Evolutionary conservation across 2,888 invertebrate genomes (phyloP).

Genomic region (Oligia strigilis): DNA sequence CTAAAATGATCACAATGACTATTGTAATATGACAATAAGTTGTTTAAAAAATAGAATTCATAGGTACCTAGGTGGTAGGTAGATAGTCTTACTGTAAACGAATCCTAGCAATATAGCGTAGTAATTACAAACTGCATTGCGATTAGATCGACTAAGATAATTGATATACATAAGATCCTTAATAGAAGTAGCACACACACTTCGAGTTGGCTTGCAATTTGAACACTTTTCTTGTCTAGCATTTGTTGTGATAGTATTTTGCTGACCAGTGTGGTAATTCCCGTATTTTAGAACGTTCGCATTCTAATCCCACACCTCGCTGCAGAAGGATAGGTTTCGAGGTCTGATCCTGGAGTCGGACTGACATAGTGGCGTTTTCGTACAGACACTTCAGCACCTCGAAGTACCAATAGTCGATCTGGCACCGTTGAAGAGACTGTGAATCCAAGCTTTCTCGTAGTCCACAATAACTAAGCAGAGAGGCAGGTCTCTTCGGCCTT

Average conservation of each 20-base stretch:
- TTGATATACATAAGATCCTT: not conserved
- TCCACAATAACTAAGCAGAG: too few species aligned
- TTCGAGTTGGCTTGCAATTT: not conserved
- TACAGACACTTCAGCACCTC: too few species aligned
- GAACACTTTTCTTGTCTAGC: conserved; percentile 10
- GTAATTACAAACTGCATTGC: conserved; percentile 1
- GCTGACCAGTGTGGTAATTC: not conserved
- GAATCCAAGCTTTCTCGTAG: too few species aligned
- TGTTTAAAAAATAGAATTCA: not conserved
- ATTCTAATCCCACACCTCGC: not conserved
- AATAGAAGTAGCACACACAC: conserved; percentile 14
- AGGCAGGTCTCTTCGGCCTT: too few species aligned
- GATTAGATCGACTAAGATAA: conserved; percentile 11
- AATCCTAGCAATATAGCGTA: not conserved
- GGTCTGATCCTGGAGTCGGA: too few species aligned
- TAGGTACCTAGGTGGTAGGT: not conserved
- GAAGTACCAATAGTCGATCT: too few species aligned
- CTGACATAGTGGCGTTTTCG: too few species aligned
- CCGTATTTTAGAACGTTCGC: too few species aligned
- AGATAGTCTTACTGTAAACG: not conserved
- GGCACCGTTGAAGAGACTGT: too few species aligned
- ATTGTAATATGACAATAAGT: too few species aligned
- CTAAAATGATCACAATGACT: not conserved
- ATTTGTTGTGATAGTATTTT: not conserved
- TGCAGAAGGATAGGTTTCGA: too few species aligned